Evolutionary conservation across 2,797 vertebrate species (phyloP).

Genomic region (Melanotaenia boesemani): DNA sequence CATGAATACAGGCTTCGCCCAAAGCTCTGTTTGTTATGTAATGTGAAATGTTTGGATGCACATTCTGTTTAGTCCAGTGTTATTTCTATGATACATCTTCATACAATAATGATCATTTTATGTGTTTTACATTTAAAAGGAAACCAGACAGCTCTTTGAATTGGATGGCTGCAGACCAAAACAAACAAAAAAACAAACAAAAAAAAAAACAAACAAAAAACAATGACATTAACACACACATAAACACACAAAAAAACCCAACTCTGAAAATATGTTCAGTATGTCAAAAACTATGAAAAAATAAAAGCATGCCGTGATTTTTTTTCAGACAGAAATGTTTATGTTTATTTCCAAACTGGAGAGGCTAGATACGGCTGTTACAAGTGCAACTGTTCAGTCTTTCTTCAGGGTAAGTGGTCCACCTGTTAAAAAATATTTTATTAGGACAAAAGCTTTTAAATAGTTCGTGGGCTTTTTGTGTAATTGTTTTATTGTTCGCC

Average conservation of each 20-base stretch:
- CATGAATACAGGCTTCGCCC: constrained; percentile 39
- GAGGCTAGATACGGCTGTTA: constrained; percentile 2
- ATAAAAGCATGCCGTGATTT: neutral
- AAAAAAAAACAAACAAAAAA: too few relatives aligned
- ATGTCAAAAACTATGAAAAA: too few relatives aligned
- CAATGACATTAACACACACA: neutral
- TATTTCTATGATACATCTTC: neutral
- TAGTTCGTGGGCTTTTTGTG: neutral
- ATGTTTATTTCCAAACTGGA: neutral
- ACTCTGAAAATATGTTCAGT: too few relatives aligned
- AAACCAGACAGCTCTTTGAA: neutral
- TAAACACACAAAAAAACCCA: too few relatives aligned
- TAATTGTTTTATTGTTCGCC: constrained; percentile 8
- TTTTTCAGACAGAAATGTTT: neutral
- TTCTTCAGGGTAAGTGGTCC: constrained; percentile 7
- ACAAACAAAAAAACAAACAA: too few relatives aligned
- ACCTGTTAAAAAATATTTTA: neutral
- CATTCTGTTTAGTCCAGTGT: neutral
- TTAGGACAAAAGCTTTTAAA: neutral
- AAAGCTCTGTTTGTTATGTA: neutral
- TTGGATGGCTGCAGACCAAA: too few relatives aligned
- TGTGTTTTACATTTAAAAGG: neutral
- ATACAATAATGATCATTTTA: neutral
- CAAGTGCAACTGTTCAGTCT: constrained; percentile 3
- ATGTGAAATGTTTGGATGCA: neutral